Conservation (phyloP, 2,888 invertebrate genomes). For the Deilephila elpenor region DNA sequence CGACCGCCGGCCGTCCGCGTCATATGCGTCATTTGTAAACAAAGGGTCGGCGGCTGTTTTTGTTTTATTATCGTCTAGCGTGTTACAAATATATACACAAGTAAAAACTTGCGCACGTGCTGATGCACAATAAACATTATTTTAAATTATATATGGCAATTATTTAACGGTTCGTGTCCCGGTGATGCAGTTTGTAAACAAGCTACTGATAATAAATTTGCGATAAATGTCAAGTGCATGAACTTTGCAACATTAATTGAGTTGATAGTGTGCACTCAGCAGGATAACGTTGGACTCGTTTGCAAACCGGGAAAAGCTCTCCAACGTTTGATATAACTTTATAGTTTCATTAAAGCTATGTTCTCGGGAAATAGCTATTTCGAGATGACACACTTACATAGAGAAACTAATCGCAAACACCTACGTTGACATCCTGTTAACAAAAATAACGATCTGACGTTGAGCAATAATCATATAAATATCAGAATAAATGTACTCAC, state of each 20-base stretch:
- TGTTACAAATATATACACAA: constrained; percentile 51
- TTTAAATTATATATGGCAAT: constrained; percentile 15
- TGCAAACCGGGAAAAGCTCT: constrained; percentile 16
- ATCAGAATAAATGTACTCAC: background rate
- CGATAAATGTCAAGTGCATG: constrained; percentile 57
- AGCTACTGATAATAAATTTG: constrained; percentile 42
- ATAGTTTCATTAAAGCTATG: constrained; percentile 9
- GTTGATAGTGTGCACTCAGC: constrained; percentile 39
- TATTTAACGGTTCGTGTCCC: background rate
- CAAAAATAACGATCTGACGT: constrained; percentile 21
- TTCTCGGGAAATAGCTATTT: constrained; percentile 4
- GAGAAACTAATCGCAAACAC: constrained; percentile 23
- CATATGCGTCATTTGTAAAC: constrained; percentile 83
- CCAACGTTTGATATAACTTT: background rate
- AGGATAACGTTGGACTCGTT: constrained; percentile 21
- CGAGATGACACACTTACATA: constrained; percentile 22
- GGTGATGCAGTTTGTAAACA: constrained; percentile 27
- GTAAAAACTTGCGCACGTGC: constrained; percentile 16
- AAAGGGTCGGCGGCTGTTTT: constrained; percentile 78
- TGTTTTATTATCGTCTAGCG: constrained; percentile 68
- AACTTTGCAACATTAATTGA: constrained; percentile 49
- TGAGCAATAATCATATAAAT: constrained; percentile 1
- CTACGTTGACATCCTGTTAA: constrained; percentile 23
- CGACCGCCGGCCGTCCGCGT: constrained; percentile 53
- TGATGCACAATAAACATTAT: constrained; percentile 11